Base-by-base conservation (phyloP, 1,140 invertebrate genomes). In the Dendrolimus kikuchii region DNA sequence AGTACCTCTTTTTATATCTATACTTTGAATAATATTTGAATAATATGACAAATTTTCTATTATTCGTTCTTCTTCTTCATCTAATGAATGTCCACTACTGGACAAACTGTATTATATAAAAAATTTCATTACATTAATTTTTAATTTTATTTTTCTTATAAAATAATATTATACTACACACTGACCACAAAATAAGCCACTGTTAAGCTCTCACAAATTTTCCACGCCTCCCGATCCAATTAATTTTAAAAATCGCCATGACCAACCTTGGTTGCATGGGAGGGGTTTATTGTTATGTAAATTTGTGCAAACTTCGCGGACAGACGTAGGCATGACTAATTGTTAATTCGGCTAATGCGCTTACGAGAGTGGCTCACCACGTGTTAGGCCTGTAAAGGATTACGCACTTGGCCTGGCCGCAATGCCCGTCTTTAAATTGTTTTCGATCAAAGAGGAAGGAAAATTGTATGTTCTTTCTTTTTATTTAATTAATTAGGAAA, bases 341-440 rank as follows among this genome's bases (percentile, higher is more conserved):
- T 86, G 82, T 83, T 86, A 86, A 86, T 86, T 83, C 80, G 72
- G 66, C 62, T 83, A 86, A 86, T 86, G 76, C 79, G 80, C 80
- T 86, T 86, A 85, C 74, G 62, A 73, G 68, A 78, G 74, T 68
- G 73, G 78, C 68, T 72, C 68, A 71, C 70, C 66, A 58, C 58
- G 49, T 62, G 55, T 53, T 60, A 66, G 67, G 60, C 55, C 71
- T 73, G 71, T 75, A 75, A 74, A 63, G 74, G 76, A 79, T 81
- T 79, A 81, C 68, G 64, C 71, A 69, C 64, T 57, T 68, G 72
- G 73, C 71, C 74, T 74, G 51, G 61, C 64, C 53, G 62, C 58
- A 48, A n/a, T 51, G 38, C 46, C 50, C 46, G 36, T 10, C 7
- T 44, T 23, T 42, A 37, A 44, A 23, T 23, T 23, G 23, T 3